A percentile compares a stretch with the other conserved stretches of the same genome.
Evolutionary conservation across 2,113 vertebrate species (phyloP).

Genomic region (Podarcis cretensis): DNA sequence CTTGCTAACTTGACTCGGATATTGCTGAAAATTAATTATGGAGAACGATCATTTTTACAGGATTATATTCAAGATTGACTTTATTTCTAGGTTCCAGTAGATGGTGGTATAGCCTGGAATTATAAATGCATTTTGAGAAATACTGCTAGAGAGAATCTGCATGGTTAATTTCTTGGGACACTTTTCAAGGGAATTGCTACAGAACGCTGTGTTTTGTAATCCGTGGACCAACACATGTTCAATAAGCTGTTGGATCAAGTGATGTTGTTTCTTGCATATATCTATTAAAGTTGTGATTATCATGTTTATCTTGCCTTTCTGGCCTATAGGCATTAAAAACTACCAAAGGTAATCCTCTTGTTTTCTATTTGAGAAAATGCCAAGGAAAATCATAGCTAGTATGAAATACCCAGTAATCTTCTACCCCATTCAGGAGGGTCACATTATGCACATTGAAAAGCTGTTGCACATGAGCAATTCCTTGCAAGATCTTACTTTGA

Average conservation of each 20-base stretch:
- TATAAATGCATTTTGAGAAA: background rate
- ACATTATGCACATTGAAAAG: background rate
- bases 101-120: slow-evolving; percentile 54
- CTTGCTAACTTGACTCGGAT: background rate
- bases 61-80: background rate
- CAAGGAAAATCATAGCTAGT: background rate
- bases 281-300: background rate
- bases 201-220: background rate
- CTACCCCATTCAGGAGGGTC: background rate
- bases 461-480: background rate
- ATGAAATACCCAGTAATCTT: background rate
- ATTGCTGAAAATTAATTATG: background rate
- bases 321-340: background rate
- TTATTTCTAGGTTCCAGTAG: slow-evolving; percentile 47
- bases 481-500: background rate
- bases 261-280: no score
- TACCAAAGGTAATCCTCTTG: background rate
- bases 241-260: background rate
- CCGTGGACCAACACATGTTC: background rate
- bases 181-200: background rate
- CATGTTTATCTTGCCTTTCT: background rate
- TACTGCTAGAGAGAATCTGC: background rate
- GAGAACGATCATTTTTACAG: background rate
- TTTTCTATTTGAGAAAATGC: background rate
- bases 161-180: background rate